Base-by-base conservation (phyloP, 2,113 vertebrate species). In the Pyxicephalus adspersus region DNA sequence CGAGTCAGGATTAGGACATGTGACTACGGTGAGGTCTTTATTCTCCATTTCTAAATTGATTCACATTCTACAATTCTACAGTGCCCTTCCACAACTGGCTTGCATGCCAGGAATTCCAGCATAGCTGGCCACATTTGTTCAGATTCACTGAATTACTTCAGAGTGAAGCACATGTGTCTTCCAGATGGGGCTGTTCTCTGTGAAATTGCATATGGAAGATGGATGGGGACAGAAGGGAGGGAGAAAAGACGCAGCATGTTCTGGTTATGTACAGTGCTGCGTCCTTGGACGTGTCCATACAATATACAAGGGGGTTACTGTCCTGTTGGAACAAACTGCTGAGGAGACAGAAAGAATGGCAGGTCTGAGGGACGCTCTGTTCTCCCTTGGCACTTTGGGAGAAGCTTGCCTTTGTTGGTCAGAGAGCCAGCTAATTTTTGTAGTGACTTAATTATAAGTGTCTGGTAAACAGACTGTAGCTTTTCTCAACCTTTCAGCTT, bases 131-230 rank as follows among this genome's bases (percentile, higher is more conserved):
- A 57, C 79, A 81, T 74, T 81, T 74, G 61, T 61, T 81, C 28
- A 65, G 68, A 81, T 64, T 73, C 70, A 52, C 68, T 31, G 60
- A 34, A 73, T 65, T 63, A 29, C 61, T 81, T 81, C 65, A 25
- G 25, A 73, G 58, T 73, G 58, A 64, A 60, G 28, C 50, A 74
- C 79, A 81, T 81, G 79, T 81, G 79, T 64, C 79, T 81, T 74
- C 79, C 79, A 81, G 79, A 81, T 81, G 79, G 66, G 70, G 13
- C 58, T 25, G 63, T 52, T 16, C 20, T 74, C 61, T 55, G 45
- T n/a, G 29, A 54, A n/a, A 28, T 28, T 74, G 26, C 68, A 74
- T 74, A 22, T 57, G 61, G 70, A 57, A 81, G 79, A 81, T 81
- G 63, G 79, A 81, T 81, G 70, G 60, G 51, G 50, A 66, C 70